Conservation (phyloP, 2,888 invertebrate genomes). For the Platycheirus albimanus region DNA sequence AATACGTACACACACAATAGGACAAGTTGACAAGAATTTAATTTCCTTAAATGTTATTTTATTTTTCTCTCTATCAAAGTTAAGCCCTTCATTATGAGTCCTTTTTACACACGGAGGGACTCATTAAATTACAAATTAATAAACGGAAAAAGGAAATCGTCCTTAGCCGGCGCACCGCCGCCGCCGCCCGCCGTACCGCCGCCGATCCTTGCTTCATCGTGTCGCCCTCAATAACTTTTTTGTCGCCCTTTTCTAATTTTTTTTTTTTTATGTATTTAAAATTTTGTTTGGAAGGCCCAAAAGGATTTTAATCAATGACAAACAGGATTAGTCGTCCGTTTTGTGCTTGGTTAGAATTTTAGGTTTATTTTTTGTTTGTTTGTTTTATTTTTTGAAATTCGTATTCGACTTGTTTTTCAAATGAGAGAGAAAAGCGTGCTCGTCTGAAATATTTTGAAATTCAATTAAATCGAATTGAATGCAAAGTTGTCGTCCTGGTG, state of each 20-base stretch:
- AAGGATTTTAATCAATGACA: conserved; percentile 72
- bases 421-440: conserved; percentile 27
- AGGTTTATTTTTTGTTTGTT: conserved; percentile 16
- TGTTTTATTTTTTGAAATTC: no score
- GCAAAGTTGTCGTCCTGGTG: conserved; percentile 33
- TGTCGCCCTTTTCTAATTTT: neutral
- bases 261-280: conserved; percentile 18
- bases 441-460: conserved; percentile 59
- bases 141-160: conserved; percentile 59
- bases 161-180: neutral
- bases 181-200: no score
- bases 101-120: conserved; percentile 45
- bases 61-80: conserved; percentile 22
- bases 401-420: conserved; percentile 12
- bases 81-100: conserved; percentile 67
- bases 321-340: conserved; percentile 71
- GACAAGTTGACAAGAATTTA: conserved; percentile 62
- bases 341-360: conserved; percentile 58
- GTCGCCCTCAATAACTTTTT: conserved; percentile 12
- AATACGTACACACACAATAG: no score
- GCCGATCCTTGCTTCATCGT: no score
- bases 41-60: conserved; percentile 57
- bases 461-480: conserved; percentile 70
- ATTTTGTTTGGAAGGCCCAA: conserved; percentile 23
- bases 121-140: conserved; percentile 71